These are phyloP conservation scores for Coleophora flavipennella DNA, from an alignment of 2,888 invertebrate species.

Conservation along the genomic window DNA sequence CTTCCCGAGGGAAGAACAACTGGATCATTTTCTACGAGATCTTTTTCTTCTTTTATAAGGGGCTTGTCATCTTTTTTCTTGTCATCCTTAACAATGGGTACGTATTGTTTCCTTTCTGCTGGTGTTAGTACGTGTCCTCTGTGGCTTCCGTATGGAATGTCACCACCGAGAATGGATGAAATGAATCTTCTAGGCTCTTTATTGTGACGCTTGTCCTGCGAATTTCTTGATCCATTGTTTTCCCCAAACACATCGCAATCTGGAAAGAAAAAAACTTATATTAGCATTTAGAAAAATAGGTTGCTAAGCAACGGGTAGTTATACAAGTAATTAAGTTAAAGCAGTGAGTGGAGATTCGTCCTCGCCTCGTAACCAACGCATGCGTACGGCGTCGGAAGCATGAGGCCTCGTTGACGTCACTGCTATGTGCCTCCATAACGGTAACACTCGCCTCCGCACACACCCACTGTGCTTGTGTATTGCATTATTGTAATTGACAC, in stretches of 20 bases:
- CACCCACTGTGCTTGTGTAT: slow-evolving; percentile 31
- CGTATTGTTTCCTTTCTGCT: slow-evolving; percentile 86
- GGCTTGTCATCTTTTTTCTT: slow-evolving; percentile 68
- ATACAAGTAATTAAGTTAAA: slow-evolving; percentile 5
- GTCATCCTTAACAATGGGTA: slow-evolving; percentile 72
- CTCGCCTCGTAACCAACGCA: slow-evolving; percentile 52
- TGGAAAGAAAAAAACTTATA: slow-evolving; percentile 37
- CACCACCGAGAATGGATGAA: slow-evolving; percentile 86
- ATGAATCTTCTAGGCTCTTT: slow-evolving; percentile 78
- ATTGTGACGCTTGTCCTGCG: slow-evolving; percentile 40
- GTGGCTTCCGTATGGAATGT: slow-evolving; percentile 84
- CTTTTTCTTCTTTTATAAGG: slow-evolving; percentile 76
- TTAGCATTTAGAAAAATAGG: not conserved
- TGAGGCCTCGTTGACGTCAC: slow-evolving; percentile 68
- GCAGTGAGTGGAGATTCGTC: slow-evolving; percentile 34
- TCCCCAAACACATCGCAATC: slow-evolving; percentile 70
- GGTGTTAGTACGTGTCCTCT: slow-evolving; percentile 84
- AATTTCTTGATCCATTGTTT: slow-evolving; percentile 35
- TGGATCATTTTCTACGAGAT: slow-evolving; percentile 75
- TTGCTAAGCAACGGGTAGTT: not conserved
- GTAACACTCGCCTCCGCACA: slow-evolving; percentile 63
- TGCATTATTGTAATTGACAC: slow-evolving; percentile 51
- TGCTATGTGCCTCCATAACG: slow-evolving; percentile 71
- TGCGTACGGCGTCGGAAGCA: slow-evolving; percentile 57
- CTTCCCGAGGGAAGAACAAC: slow-evolving; percentile 69